Conservation (phyloP, 2,113 vertebrate genomes). For the Poicephalus meyeri region DNA sequence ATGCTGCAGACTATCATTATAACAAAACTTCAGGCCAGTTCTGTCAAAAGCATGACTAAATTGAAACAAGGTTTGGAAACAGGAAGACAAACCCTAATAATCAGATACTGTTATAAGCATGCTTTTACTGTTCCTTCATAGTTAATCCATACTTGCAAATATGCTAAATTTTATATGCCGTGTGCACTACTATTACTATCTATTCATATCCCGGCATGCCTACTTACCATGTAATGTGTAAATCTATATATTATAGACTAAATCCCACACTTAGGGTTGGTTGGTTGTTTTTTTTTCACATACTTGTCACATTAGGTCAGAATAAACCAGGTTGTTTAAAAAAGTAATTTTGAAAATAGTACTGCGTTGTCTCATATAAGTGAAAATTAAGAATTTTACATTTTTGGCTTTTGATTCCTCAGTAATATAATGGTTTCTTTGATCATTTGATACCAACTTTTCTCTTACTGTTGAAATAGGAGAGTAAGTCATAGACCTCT, state of each 20-base stretch:
- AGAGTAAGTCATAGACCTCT: not conserved
- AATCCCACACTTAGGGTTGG: not conserved
- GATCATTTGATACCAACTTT: not conserved
- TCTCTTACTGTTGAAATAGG: not conserved
- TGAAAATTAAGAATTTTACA: not conserved
- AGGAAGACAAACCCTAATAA: not conserved
- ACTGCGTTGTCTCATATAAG: not conserved
- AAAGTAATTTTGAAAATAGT: not conserved
- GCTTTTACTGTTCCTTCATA: too few relatives aligned
- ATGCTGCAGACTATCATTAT: not conserved
- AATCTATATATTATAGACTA: not conserved
- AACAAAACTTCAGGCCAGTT: not conserved
- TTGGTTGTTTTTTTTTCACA: not conserved
- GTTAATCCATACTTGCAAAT: not conserved
- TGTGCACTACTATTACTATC: not conserved
- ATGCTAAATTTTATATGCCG: not conserved
- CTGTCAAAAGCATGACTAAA: not conserved
- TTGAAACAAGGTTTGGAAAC: not conserved
- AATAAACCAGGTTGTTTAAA: not conserved
- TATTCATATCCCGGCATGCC: not conserved
- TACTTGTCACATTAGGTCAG: not conserved
- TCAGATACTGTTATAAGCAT: not conserved
- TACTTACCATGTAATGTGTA: not conserved
- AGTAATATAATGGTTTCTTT: not conserved
- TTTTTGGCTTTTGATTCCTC: not conserved